A percentile compares a stretch with the other conserved stretches of the same genome.
phyloP scores from a whole-genome alignment of 1,140 invertebrate species.

The Hetaerina americana region DNA sequence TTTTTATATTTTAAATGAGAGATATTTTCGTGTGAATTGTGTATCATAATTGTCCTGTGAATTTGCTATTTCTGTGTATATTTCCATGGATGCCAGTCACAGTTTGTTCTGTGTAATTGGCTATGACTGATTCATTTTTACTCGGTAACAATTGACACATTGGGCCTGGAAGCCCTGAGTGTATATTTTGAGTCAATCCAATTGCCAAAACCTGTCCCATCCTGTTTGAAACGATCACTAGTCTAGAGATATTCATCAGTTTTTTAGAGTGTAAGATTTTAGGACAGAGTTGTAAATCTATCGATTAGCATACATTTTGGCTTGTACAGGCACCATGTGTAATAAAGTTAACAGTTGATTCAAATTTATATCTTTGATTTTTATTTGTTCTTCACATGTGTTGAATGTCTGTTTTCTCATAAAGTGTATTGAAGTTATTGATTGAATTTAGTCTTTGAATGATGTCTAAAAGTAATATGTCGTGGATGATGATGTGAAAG shows the following conservation, averaged over 20 bases:
- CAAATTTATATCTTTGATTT: no score
- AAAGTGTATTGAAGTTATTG: no score
- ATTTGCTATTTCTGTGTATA: neutral
- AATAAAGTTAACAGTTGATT: conserved; percentile 1
- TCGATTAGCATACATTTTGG: neutral
- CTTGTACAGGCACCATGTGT: neutral
- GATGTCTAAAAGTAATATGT: no score
- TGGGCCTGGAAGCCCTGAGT: neutral
- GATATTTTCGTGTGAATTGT: neutral
- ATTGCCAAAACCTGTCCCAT: neutral
- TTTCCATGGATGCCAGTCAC: neutral
- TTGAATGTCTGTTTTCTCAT: no score
- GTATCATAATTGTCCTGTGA: neutral
- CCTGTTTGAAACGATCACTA: neutral
- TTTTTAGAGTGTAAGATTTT: neutral
- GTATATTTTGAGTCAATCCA: neutral
- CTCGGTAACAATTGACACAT: neutral
- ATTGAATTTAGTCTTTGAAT: no score
- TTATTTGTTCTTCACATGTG: no score
- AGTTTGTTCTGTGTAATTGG: neutral
- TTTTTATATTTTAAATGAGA: neutral
- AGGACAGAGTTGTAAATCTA: neutral
- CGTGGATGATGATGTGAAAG: no score
- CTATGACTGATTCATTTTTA: neutral
- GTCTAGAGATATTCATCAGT: neutral